Evolutionary conservation across 2,113 vertebrate genomes (phyloP), one percentile per base, ranked within the genome.

Genomic region (Sebastes schlegelii): DNA sequence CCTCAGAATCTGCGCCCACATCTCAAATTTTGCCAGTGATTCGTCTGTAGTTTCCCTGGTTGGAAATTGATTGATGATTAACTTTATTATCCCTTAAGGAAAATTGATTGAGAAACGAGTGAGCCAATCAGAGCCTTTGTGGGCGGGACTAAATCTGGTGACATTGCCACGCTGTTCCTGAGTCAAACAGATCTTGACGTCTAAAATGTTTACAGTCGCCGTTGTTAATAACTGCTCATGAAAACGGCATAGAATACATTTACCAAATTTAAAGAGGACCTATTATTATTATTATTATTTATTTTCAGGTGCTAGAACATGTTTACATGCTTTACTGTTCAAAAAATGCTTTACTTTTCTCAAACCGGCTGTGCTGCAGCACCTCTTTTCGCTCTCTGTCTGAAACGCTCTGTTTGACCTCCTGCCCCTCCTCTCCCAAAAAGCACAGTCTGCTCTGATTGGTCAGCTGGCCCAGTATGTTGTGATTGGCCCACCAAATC

Each of bases 31-130:
- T 60, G 19, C 13, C 69, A 45, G 69, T 60, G 43, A 34, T 74
- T 40, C 1, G 4, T 54, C 61, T 64, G 34, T 17, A 54, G 34
- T 21, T 64, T 11, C 34, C 19, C 48, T 11, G 19, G 48, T 64
- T 75, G 48, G 61, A 54, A 52, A 54, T 10, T 16, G 26, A 75
- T 72, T 66, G 54, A 49, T 21, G 26, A 67, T 60, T 48, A 73
- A 11, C n/a, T 62, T 73, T 21, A 57, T 65, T 60, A 60, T 42
- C 23, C 17, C 43, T n/a, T 6, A 4, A 69, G 45, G n/a, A 5
- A 17, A 43, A 14, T 1, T 70, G 14, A 52, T 4, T 19, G 14
- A 45, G 13, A 21, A 23, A 45, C 3, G 19, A 70, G 8, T 4
- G 1, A 57, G 58, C 48, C 67, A 54, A 71, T 70, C 58, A 34